A percentile compares a stretch with the other conserved stretches of the same genome.
Conservation (phyloP, 2,113 vertebrate genomes). For the Mustelus asterias region DNA sequence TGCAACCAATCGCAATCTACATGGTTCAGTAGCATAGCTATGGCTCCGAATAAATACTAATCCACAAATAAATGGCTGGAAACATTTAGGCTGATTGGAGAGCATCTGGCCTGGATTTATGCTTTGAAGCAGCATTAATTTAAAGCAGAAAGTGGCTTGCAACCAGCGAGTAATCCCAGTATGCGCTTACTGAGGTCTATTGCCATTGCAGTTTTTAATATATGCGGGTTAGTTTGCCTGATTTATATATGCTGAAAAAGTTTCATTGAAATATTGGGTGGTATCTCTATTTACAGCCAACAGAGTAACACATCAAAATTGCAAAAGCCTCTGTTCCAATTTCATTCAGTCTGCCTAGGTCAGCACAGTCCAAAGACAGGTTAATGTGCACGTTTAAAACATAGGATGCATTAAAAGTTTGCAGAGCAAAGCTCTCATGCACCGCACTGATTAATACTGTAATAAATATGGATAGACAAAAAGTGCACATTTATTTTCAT, state of each 20-base stretch:
- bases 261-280: background rate
- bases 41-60: background rate
- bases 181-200: background rate
- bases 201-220: background rate
- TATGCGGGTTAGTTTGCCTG: background rate
- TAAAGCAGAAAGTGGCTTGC: constrained; percentile 23
- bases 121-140: constrained; percentile 16
- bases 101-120: constrained; percentile 34
- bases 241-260: constrained; percentile 11
- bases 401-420: background rate
- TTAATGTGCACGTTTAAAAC: constrained; percentile 1
- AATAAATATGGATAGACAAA: constrained; percentile 25
- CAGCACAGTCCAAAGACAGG: constrained; percentile 22
- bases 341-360: background rate
- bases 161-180: background rate
- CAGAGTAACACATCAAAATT: background rate
- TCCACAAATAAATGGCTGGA: constrained; percentile 22
- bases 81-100: constrained; percentile 22
- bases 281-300: background rate
- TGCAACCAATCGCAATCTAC: background rate
- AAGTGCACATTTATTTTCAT: background rate
- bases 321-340: background rate
- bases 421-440: background rate
- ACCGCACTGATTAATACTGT: background rate
- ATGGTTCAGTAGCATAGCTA: background rate